phyloP scores from a whole-genome alignment of 2,888 invertebrate species.

The Dryocosmus kuriphilus region DNA sequence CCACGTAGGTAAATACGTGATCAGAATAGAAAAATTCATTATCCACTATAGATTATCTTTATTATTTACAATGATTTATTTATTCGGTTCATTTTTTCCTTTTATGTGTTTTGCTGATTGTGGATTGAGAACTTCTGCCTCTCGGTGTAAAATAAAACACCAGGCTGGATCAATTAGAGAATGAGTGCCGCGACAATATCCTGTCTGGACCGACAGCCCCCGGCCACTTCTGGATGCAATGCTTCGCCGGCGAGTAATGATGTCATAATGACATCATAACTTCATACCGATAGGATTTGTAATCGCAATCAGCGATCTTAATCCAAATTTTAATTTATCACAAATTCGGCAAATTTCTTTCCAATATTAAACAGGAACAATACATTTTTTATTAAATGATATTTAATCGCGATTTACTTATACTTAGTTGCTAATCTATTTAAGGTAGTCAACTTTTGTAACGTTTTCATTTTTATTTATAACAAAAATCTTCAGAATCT shows the following conservation, averaged over 20 bases:
- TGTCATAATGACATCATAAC: conserved; percentile 63
- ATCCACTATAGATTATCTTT: background rate
- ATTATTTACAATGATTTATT: background rate
- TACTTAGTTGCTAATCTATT: no score
- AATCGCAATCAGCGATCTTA: conserved; percentile 14
- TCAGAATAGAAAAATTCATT: background rate
- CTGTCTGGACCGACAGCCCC: conserved; percentile 66
- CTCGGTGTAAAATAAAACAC: conserved; percentile 70
- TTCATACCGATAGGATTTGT: conserved; percentile 2
- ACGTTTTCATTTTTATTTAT: no score
- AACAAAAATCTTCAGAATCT: no score
- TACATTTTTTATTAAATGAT: no score
- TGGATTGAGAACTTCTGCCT: conserved; percentile 66
- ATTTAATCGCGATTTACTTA: no score
- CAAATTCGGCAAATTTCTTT: background rate
- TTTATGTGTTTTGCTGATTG: conserved; percentile 49
- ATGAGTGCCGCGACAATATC: conserved; percentile 74
- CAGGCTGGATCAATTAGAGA: conserved; percentile 74
- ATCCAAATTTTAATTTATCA: background rate
- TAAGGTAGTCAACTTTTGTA: no score
- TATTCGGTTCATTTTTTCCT: background rate
- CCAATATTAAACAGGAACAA: no score
- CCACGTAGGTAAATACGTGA: background rate
- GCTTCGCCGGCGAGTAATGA: conserved; percentile 54
- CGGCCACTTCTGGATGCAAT: conserved; percentile 57